Evolutionary conservation across 2,888 invertebrate species (phyloP).

Genomic region (Lymantria monacha): DNA sequence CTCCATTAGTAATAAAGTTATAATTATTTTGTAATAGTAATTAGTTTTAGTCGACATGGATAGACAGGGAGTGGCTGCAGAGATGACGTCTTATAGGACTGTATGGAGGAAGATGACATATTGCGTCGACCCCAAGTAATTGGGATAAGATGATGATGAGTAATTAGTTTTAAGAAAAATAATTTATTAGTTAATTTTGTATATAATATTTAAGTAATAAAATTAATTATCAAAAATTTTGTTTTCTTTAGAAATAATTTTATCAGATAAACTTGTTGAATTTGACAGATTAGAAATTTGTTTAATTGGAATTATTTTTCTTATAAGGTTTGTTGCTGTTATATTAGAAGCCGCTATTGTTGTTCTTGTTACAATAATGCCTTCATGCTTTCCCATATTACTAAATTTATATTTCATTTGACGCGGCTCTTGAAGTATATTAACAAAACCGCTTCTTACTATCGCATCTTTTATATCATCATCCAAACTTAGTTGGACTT

Average conservation of each 20-base stretch:
- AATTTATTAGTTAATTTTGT: background rate
- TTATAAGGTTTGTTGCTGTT: background rate
- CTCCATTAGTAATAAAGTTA: too few relatives aligned
- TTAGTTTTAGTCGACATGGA: too few relatives aligned
- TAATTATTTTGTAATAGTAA: background rate
- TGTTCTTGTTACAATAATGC: background rate
- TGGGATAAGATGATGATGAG: too few relatives aligned
- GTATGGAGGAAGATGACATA: too few relatives aligned
- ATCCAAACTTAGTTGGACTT: constrained; percentile 45
- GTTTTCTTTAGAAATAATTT: background rate
- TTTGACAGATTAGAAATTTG: background rate
- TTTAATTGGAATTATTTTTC: background rate
- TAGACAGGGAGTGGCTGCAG: too few relatives aligned
- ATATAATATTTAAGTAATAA: background rate
- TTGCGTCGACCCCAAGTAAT: too few relatives aligned
- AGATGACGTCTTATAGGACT: too few relatives aligned
- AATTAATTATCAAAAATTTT: background rate
- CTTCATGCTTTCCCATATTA: background rate
- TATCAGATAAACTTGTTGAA: background rate
- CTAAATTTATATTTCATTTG: background rate
- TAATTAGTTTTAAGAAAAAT: background rate
- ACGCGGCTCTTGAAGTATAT: background rate
- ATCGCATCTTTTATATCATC: constrained; percentile 33
- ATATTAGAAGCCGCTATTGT: background rate
- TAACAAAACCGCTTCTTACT: constrained; percentile 3